phyloP scores from a whole-genome alignment of 2,888 invertebrate species.

The Corythucha ciliata region DNA sequence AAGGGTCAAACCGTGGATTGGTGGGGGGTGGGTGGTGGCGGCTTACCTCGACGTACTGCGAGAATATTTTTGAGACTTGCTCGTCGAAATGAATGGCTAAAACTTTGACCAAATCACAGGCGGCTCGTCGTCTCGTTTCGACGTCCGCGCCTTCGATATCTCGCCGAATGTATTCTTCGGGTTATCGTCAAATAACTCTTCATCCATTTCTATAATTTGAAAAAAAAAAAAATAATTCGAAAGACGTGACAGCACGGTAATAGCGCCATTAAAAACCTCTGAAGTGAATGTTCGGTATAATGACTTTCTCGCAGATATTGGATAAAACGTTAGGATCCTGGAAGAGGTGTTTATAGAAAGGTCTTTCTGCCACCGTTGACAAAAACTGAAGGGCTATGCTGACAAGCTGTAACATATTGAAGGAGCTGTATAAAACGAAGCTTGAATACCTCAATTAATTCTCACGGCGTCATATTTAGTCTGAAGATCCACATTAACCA shows the following conservation, averaged over 20 bases:
- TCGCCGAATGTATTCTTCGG: conserved; percentile 90
- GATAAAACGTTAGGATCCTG: conserved; percentile 77
- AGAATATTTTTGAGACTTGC: conserved; percentile 78
- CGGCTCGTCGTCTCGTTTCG: conserved; percentile 89
- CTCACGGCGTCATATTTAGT: conserved; percentile 82
- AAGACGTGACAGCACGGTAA: neutral
- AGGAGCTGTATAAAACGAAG: neutral
- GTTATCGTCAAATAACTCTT: conserved; percentile 97
- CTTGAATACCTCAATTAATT: neutral
- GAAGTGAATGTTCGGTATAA: conserved; percentile 96
- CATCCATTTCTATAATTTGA: conserved; percentile 62
- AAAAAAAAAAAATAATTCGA: conserved; percentile 11
- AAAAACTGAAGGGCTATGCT: conserved; percentile 93
- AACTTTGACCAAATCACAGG: conserved; percentile 92
- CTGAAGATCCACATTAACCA: conserved; percentile 74
- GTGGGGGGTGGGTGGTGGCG: neutral
- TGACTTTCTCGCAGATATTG: conserved; percentile 94
- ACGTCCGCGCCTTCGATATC: conserved; percentile 99
- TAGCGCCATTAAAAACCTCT: conserved; percentile 57
- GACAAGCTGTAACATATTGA: conserved; percentile 69
- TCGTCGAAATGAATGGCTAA: conserved; percentile 79
- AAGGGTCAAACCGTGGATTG: neutral
- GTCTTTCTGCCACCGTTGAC: conserved; percentile 85
- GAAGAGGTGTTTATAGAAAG: conserved; percentile 78
- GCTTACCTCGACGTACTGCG: conserved; percentile 59